These are phyloP conservation scores for Pangasianodon gigas DNA, from an alignment of 2,113 vertebrate species.

Conservation along the genomic window DNA sequence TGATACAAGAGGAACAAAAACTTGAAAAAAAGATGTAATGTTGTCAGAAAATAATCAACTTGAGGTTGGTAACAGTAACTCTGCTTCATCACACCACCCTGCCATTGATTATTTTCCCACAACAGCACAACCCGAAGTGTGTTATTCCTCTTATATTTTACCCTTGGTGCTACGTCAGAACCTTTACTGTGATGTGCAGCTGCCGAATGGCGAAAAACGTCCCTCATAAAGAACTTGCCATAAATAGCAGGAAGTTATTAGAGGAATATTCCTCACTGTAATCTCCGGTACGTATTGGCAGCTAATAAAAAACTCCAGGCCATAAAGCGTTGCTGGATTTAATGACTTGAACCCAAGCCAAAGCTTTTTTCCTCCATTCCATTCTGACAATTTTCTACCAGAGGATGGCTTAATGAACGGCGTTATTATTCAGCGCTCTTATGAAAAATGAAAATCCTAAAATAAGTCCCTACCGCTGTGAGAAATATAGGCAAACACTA, in stretches of 20 bases:
- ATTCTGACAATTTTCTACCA: conserved; percentile 63
- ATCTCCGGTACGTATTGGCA: conserved; percentile 63
- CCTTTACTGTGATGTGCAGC: not conserved
- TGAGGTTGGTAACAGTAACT: too few relatives aligned
- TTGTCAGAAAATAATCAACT: too few relatives aligned
- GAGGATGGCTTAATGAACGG: conserved; percentile 69
- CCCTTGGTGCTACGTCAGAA: not conserved
- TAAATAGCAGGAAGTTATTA: conserved; percentile 68
- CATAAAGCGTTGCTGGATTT: conserved; percentile 66
- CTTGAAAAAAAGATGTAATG: not conserved
- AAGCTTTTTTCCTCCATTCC: conserved; percentile 61
- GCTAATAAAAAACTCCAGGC: conserved; percentile 59
- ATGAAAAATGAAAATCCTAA: conserved; percentile 67
- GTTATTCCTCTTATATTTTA: not conserved
- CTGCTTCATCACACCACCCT: too few relatives aligned
- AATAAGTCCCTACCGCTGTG: conserved; percentile 62
- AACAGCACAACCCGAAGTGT: too few relatives aligned
- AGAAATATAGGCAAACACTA: conserved; percentile 5
- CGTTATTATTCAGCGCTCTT: conserved; percentile 65
- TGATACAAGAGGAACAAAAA: not conserved
- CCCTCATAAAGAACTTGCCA: conserved; percentile 59
- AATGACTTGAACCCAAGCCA: conserved; percentile 71
- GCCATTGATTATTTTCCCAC: too few relatives aligned
- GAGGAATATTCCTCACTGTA: conserved; percentile 63
- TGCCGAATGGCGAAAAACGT: not conserved